A percentile compares a stretch with the other conserved stretches of the same genome.
Evolutionary conservation across 2,797 vertebrate species (phyloP).

Genomic region (Distichodus sexfasciatus): DNA sequence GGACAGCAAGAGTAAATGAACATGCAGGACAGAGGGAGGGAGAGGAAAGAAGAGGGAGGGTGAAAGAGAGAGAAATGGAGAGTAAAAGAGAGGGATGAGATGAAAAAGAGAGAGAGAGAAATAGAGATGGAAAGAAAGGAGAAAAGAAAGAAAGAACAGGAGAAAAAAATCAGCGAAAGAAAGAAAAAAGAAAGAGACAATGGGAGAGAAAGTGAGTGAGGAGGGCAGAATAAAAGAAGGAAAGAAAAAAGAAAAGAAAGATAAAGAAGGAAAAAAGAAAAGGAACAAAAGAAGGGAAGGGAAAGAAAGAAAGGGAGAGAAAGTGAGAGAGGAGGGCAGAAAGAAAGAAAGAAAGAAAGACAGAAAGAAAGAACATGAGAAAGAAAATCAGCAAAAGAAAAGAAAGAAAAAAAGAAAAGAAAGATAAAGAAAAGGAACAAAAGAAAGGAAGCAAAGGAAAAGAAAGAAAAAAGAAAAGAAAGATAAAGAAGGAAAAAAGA

Average conservation of each 20-base stretch:
- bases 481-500: too few species aligned
- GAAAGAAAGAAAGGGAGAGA: background rate
- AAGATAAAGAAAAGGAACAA: background rate
- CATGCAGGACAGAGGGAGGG: background rate
- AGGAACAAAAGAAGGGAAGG: background rate
- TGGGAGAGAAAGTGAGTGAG: slow-evolving; percentile 8
- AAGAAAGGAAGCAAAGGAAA: background rate
- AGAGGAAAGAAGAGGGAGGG: background rate
- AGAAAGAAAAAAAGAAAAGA: slow-evolving; percentile 31
- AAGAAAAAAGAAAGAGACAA: too few species aligned
- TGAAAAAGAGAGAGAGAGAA: background rate
- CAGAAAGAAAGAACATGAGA: slow-evolving; percentile 48
- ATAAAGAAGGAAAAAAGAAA: too few species aligned
- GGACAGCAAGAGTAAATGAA: background rate
- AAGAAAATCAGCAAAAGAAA: too few species aligned
- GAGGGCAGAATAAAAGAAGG: slow-evolving; percentile 15
- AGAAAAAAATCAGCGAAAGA: slow-evolving; percentile 14
- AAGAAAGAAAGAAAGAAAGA: background rate
- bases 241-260: too few species aligned
- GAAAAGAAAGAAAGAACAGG: slow-evolving; percentile 10
- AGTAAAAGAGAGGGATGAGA: background rate
- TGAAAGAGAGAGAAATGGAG: background rate
- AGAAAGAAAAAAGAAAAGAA: background rate
- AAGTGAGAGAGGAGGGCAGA: background rate
- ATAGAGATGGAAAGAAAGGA: background rate